Evolutionary conservation across 2,888 invertebrate genomes (phyloP).

Genomic region (Steinernema carpocapsae): DNA sequence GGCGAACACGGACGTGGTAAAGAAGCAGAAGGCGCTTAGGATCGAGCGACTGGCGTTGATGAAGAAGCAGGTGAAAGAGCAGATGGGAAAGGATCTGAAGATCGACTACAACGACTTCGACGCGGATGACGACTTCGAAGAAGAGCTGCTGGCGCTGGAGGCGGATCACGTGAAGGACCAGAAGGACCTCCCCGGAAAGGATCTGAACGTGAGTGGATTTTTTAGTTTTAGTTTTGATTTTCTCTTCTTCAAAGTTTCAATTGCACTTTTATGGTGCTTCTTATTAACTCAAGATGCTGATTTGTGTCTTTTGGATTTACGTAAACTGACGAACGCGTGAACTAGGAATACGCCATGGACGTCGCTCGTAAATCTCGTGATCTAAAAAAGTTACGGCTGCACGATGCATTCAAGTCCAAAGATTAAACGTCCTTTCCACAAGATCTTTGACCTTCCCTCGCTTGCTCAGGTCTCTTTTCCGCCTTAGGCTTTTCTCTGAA

Average conservation of each 20-base stretch:
- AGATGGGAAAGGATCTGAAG: slow-evolving; percentile 65
- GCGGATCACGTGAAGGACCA: slow-evolving; percentile 67
- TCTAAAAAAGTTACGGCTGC: too few relatives aligned
- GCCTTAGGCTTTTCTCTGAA: neutral
- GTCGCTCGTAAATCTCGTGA: too few relatives aligned
- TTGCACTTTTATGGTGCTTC: too few relatives aligned
- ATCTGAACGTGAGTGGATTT: slow-evolving; percentile 45
- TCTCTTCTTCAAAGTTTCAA: too few relatives aligned
- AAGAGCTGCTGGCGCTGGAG: slow-evolving; percentile 68
- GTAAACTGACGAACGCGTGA: too few relatives aligned
- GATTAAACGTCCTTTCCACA: too few relatives aligned
- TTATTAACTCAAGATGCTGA: too few relatives aligned
- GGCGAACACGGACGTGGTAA: slow-evolving; percentile 70
- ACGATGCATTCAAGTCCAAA: too few relatives aligned
- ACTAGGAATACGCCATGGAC: too few relatives aligned
- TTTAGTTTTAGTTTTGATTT: too few relatives aligned
- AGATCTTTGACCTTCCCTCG: too few relatives aligned
- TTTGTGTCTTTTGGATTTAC: too few relatives aligned
- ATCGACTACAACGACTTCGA: slow-evolving; percentile 68
- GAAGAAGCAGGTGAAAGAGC: slow-evolving; percentile 69
- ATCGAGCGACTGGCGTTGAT: slow-evolving; percentile 72
- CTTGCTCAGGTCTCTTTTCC: neutral
- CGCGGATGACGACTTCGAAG: slow-evolving; percentile 59
- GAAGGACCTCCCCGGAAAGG: slow-evolving; percentile 58
- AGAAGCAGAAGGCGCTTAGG: slow-evolving; percentile 70